phyloP scores from a whole-genome alignment of 1,140 invertebrate species.

The Drosophila tani region DNA sequence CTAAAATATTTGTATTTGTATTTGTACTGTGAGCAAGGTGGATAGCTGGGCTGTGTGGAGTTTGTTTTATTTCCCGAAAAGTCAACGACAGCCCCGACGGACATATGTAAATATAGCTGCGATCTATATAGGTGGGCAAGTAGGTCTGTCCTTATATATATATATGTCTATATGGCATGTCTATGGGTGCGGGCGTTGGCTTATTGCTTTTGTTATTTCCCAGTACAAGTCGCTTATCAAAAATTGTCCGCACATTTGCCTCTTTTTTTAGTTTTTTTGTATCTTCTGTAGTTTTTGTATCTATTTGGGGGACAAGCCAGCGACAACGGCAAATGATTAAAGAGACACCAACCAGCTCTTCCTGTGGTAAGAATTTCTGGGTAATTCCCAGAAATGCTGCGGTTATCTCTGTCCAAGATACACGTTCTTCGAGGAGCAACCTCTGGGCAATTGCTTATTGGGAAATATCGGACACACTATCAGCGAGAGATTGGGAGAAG shows the following conservation, averaged over 20 bases:
- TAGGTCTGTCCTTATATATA: slow-evolving; percentile 19
- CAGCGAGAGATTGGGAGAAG: too few species aligned
- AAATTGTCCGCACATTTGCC: slow-evolving; percentile 42
- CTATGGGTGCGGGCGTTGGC: slow-evolving; percentile 69
- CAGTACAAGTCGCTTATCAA: slow-evolving; percentile 68
- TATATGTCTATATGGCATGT: slow-evolving; percentile 25
- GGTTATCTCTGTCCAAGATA: slow-evolving; percentile 46
- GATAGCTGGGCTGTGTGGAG: slow-evolving; percentile 13
- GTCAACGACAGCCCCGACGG: slow-evolving; percentile 58
- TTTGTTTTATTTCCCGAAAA: slow-evolving; percentile 77
- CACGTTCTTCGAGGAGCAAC: neutral
- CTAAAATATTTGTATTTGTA: slow-evolving; percentile 82
- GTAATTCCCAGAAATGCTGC: slow-evolving; percentile 63
- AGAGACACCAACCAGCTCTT: slow-evolving; percentile 40
- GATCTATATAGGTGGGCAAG: slow-evolving; percentile 68
- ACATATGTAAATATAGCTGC: slow-evolving; percentile 74
- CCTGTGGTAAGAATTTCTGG: slow-evolving; percentile 29
- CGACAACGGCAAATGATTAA: slow-evolving; percentile 68
- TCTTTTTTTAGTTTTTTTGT: slow-evolving; percentile 1
- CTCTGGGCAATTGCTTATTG: slow-evolving; percentile 33
- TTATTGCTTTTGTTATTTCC: slow-evolving; percentile 57
- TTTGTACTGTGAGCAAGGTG: slow-evolving; percentile 63
- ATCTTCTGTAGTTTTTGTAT: slow-evolving; percentile 16
- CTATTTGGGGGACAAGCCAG: slow-evolving; percentile 34
- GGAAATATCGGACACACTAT: slow-evolving; percentile 5